These are phyloP conservation scores for Nomada fabriciana DNA, from an alignment of 2,888 invertebrate genomes.

Conservation along the genomic window DNA sequence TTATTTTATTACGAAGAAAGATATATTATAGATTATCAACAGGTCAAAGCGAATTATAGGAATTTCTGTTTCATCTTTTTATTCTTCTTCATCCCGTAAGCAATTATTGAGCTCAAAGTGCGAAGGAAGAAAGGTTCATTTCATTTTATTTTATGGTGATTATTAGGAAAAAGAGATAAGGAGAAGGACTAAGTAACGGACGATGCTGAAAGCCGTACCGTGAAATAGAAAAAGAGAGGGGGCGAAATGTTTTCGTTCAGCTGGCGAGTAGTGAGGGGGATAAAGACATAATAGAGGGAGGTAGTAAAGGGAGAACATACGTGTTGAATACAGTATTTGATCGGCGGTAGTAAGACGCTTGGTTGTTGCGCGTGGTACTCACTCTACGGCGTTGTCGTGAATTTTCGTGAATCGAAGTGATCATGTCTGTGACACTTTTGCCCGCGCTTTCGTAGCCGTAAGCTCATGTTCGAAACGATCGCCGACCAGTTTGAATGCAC, in stretches of 20 bases:
- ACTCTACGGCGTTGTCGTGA: slow-evolving; percentile 1
- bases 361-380: slow-evolving; percentile 21
- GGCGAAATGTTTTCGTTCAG: slow-evolving; percentile 29
- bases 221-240: slow-evolving; percentile 37
- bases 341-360: slow-evolving; percentile 52
- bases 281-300: slow-evolving; percentile 64
- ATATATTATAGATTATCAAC: too few relatives aligned
- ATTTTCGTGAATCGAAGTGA: slow-evolving; percentile 13
- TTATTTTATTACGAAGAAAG: too few relatives aligned
- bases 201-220: background rate
- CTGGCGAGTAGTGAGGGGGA: slow-evolving; percentile 48
- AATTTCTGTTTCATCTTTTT: too few relatives aligned
- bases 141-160: too few relatives aligned
- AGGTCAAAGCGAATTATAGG: too few relatives aligned
- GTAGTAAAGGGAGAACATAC: slow-evolving; percentile 67
- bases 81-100: too few relatives aligned
- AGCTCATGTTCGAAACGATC: slow-evolving; percentile 13
- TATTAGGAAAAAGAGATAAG: too few relatives aligned
- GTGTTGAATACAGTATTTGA: slow-evolving; percentile 62
- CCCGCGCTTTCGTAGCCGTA: slow-evolving; percentile 22
- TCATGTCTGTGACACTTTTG: slow-evolving; percentile 14
- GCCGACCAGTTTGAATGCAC: slow-evolving; percentile 3
- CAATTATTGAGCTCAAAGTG: background rate
- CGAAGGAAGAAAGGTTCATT: too few relatives aligned
- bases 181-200: too few relatives aligned